Evolutionary conservation across 2,888 invertebrate species (phyloP).

Genomic region (Eremobia ochroleuca): DNA sequence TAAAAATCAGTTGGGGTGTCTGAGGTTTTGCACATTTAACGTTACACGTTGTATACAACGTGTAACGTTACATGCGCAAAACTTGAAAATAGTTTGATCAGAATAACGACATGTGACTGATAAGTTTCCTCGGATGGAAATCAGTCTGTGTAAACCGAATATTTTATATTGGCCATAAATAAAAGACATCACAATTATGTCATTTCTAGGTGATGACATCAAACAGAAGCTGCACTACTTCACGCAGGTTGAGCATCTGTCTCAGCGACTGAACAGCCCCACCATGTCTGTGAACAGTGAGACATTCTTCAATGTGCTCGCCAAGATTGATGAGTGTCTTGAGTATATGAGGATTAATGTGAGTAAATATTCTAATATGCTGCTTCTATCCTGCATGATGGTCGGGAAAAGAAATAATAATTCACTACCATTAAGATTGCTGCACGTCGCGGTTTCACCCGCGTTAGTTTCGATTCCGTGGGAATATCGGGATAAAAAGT

Average conservation of each 20-base stretch:
- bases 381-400: background rate
- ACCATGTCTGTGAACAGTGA: slow-evolving; percentile 96
- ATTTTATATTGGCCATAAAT: background rate
- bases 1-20: no score
- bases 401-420: background rate
- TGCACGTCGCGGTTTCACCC: no score
- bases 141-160: background rate
- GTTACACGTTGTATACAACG: no score
- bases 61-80: no score
- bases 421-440: background rate
- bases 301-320: slow-evolving; percentile 95
- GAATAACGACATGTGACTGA: background rate
- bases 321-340: slow-evolving; percentile 96
- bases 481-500: no score
- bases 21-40: no score
- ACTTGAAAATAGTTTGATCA: no score
- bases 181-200: background rate
- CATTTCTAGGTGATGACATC: slow-evolving; percentile 92
- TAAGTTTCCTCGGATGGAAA: background rate
- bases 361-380: slow-evolving; percentile 74
- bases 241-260: slow-evolving; percentile 95
- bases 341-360: slow-evolving; percentile 96
- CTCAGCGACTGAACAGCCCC: slow-evolving; percentile 95
- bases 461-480: no score
- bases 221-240: slow-evolving; percentile 96